Evolutionary conservation across 1,140 invertebrate genomes (phyloP).

Genomic region (Aphelenchoides fujianensis): DNA sequence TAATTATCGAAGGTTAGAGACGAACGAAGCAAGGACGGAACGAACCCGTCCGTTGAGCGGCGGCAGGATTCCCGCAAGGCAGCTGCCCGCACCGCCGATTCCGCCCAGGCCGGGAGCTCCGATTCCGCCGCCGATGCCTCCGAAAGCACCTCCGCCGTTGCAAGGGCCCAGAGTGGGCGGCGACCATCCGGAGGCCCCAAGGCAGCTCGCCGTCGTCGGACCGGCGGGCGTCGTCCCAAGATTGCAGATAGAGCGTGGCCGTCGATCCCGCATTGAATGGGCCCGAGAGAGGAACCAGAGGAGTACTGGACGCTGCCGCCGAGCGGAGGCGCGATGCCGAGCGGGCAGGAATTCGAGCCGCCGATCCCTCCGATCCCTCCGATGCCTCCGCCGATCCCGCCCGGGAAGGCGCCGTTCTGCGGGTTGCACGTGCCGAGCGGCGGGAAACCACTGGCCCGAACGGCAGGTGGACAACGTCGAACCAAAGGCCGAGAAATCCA

Average conservation of each 20-base stretch:
- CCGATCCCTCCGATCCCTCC: conserved; percentile 16
- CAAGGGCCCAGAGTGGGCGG: not conserved
- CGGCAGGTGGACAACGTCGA: conserved; percentile 16
- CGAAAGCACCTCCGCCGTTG: not conserved
- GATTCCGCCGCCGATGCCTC: not conserved
- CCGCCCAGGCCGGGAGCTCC: not conserved
- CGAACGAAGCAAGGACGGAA: too few species aligned
- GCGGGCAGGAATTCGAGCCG: not conserved
- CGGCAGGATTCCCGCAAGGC: not conserved
- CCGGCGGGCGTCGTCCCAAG: not conserved
- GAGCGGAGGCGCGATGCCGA: conserved; percentile 10
- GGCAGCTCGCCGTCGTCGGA: not conserved
- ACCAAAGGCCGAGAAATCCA: conserved; percentile 14
- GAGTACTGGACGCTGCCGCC: conserved; percentile 4
- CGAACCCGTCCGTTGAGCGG: not conserved
- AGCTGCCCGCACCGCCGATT: not conserved
- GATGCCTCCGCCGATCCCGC: too few species aligned
- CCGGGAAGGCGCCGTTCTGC: not conserved
- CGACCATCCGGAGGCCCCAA: not conserved
- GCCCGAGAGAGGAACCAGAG: not conserved
- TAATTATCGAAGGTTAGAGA: too few species aligned
- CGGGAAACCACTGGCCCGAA: conserved; percentile 21
- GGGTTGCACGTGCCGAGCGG: not conserved
- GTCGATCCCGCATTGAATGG: not conserved
- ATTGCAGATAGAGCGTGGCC: not conserved